phyloP scores from a whole-genome alignment of 35 echinoderm and acorn worm genomes.

The Chiridota heheva region DNA sequence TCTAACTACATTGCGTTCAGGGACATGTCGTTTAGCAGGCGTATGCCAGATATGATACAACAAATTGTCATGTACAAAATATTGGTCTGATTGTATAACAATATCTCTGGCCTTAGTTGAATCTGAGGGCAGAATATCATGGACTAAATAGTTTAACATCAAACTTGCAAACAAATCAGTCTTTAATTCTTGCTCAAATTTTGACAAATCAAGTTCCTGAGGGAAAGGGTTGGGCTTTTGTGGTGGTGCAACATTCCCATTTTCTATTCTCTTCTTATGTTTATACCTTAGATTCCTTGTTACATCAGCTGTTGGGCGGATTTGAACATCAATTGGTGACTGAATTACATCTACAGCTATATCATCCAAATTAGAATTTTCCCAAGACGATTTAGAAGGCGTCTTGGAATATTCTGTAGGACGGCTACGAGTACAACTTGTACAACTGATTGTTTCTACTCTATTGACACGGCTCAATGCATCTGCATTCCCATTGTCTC shows the following conservation, averaged over 20 bases:
- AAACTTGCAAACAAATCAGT: background rate
- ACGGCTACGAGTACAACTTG: background rate
- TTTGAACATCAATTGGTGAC: too few relatives aligned
- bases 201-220: background rate
- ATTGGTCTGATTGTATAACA: slow-evolving; percentile 32
- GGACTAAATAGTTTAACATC: background rate
- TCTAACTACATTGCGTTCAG: background rate
- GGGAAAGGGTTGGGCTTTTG: background rate
- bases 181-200: background rate
- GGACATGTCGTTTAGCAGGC: slow-evolving; percentile 12
- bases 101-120: background rate
- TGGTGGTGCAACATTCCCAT: background rate
- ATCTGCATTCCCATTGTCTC: background rate
- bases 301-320: background rate
- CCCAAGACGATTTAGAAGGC: background rate
- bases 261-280: background rate
- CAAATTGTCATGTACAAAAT: slow-evolving; percentile 21
- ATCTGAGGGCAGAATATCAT: background rate
- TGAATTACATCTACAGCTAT: background rate
- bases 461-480: background rate
- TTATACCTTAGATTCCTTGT: background rate
- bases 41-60: slow-evolving; percentile 27
- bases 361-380: background rate
- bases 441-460: background rate
- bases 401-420: background rate